phyloP scores from a whole-genome alignment of 2,113 vertebrate species.

The Ariopsis seemanni region DNA sequence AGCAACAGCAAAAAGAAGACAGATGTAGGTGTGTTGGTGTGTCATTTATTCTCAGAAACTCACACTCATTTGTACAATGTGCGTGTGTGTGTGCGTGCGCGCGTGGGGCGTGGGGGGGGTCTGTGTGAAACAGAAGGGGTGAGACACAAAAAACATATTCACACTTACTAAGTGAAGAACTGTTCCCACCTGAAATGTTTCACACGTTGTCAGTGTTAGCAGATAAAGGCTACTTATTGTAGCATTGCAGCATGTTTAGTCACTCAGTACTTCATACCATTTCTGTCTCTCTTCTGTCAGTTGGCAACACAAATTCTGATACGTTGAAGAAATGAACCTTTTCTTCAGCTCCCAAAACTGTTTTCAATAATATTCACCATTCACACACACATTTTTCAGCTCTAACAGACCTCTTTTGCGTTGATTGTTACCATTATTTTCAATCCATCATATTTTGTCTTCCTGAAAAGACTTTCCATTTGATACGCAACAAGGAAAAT shows the following conservation, averaged over 20 bases:
- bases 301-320: background rate
- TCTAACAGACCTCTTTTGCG: too few species aligned
- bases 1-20: conserved; percentile 21
- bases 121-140: background rate
- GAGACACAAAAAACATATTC: background rate
- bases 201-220: background rate
- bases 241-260: background rate
- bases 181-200: conserved; percentile 1
- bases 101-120: background rate
- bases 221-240: background rate
- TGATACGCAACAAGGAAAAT: background rate
- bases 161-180: background rate
- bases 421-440: background rate
- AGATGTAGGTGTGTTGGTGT: conserved; percentile 30
- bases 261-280: background rate
- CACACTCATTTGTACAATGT: background rate
- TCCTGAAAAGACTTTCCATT: background rate
- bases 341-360: background rate
- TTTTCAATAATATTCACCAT: background rate
- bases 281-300: background rate
- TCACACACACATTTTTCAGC: too few species aligned
- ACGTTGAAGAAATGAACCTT: background rate
- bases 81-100: background rate
- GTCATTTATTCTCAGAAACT: conserved; percentile 15
- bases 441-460: background rate